Evolutionary conservation across 1,140 invertebrate species (phyloP), one percentile per base, ranked within the genome.

Genomic region (Drosophila kanapiae): DNA sequence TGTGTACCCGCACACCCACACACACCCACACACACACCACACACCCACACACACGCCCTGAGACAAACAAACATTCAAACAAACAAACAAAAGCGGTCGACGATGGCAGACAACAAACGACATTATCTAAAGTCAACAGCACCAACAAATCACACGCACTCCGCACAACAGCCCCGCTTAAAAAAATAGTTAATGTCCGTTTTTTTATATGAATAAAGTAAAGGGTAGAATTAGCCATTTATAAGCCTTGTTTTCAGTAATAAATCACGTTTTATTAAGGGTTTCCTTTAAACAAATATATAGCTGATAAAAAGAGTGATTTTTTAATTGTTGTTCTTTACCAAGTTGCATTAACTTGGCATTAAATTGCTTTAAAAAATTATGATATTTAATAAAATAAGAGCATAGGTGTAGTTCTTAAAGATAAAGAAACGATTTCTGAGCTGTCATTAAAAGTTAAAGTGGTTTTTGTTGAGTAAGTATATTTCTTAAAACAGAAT

Each of bases 71-170:
- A 80, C 63, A 63, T 80, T 47, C 37, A 57, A 69, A 82, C 61
- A 57, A 69, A 82, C 60, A 49, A 59, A 61, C 61, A 62, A 67
- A 71, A 68, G 69, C 63, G 62, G 56, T 51, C 40, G 60, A 49
- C 57, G 45, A 48, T 54, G 74, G 48, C 57, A 68, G 59, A 51
- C 77, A 78, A 87, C 84, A 83, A 87, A 87, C 80, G 84, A 88
- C 80, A 87, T 87, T 87, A 87, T 87, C 84, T 85, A 88, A 87
- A 87, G 84, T 88, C 84, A 87, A 87, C 84, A 87, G 71, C 83
- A 77, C 68, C 64, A 72, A 70, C 75, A 78, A 78, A 78, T 78
- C 76, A 78, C 59, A 76, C 72, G 63, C 60, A 68, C n/a, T 29
- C 45, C 47, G 3, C 37, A 35, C 16, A 38, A 71, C 61, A 49